Percentiles rank a stretch among this genome's conserved stretches.
Conservation (phyloP, 2,797 vertebrate genomes). For the Pangasius macronema region DNA sequence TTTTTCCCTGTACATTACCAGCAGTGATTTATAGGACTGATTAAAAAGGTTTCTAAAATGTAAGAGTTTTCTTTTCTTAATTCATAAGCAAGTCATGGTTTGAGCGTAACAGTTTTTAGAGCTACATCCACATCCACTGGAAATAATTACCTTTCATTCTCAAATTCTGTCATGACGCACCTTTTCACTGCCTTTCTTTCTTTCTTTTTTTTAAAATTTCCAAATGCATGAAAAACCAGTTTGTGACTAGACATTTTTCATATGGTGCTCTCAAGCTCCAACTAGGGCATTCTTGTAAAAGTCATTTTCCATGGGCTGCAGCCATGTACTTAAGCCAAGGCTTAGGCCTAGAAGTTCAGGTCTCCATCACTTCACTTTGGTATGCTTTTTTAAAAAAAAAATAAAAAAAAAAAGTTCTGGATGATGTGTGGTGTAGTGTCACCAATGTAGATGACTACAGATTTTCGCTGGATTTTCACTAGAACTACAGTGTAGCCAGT, state of each 20-base stretch:
- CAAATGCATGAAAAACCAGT: not conserved
- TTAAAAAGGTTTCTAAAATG: conserved; percentile 21
- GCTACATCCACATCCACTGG: not conserved
- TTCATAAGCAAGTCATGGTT: not conserved
- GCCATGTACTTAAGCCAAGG: conserved; percentile 6
- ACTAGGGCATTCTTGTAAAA: conserved; percentile 32
- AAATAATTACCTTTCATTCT: conserved; percentile 1
- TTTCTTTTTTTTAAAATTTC: not conserved
- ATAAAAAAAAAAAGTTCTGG: not conserved
- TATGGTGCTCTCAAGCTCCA: not conserved
- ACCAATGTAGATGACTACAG: not conserved
- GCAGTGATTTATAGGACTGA: conserved; percentile 36
- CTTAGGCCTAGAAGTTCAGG: not conserved
- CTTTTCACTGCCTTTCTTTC: not conserved
- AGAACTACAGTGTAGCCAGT: not conserved
- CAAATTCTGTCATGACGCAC: not conserved
- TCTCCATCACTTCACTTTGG: not conserved
- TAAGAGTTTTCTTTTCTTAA: not conserved
- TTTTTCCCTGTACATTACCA: conserved; percentile 38
- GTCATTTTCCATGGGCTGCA: conserved; percentile 8
- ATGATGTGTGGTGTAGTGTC: not conserved
- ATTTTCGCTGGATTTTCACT: not conserved
- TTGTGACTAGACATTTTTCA: conserved; percentile 25
- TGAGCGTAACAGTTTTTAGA: not conserved
- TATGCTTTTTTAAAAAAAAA: not conserved